phyloP scores from a whole-genome alignment of 2,888 invertebrate species.

The Geophilus truncorum region DNA sequence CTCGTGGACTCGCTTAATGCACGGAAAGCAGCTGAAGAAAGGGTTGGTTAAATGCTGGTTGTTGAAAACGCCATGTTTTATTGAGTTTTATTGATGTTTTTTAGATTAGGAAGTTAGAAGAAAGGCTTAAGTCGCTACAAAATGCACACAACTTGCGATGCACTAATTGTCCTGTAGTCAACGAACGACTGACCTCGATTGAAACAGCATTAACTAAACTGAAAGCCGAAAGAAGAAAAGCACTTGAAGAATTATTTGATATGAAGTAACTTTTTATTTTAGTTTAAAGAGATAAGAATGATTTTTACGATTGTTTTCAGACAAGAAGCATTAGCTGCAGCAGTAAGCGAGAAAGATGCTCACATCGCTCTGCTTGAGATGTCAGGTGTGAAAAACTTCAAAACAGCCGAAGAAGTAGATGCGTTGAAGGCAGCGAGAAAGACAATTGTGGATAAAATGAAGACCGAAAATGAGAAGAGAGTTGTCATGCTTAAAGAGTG shows the following conservation, averaged over 20 bases:
- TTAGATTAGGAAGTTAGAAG: constrained; percentile 65
- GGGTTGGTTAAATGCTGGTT: not conserved
- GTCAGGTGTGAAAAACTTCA: constrained; percentile 59
- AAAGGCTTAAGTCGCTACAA: constrained; percentile 63
- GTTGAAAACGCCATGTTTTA: not conserved
- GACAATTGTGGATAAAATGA: constrained; percentile 64
- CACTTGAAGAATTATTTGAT: constrained; percentile 69
- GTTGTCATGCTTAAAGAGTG: not conserved
- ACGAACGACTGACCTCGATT: constrained; percentile 60
- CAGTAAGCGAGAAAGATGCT: constrained; percentile 82
- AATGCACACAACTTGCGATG: constrained; percentile 65
- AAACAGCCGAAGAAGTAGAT: constrained; percentile 62
- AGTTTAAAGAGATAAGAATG: not conserved
- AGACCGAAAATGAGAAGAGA: constrained; percentile 42
- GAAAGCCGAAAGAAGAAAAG: constrained; percentile 59
- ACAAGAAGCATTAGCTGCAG: constrained; percentile 75
- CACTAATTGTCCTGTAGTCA: constrained; percentile 61
- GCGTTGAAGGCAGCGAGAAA: constrained; percentile 64
- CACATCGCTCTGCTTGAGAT: constrained; percentile 76
- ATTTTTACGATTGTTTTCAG: constrained; percentile 52
- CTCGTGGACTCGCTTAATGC: constrained; percentile 51
- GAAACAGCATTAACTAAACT: constrained; percentile 60
- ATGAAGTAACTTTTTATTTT: constrained; percentile 66
- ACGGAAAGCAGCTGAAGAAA: not conserved
- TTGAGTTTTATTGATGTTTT: not conserved